These are phyloP conservation scores for Amphiprion clarkii DNA, from an alignment of 2,797 vertebrate genomes.

Conservation along the genomic window DNA sequence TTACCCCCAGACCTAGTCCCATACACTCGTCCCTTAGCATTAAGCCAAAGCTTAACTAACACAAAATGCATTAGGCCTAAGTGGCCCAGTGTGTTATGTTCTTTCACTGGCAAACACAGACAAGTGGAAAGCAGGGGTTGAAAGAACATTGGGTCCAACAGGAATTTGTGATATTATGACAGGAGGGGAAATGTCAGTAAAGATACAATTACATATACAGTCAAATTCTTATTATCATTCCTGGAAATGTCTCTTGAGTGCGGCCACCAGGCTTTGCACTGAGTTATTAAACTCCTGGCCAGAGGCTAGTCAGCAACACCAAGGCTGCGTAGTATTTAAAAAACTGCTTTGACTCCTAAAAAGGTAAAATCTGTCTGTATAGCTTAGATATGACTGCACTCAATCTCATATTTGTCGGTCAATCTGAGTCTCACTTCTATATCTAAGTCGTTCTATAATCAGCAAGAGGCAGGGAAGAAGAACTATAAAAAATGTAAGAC, in stretches of 20 bases:
- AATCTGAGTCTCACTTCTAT: slow-evolving; percentile 77
- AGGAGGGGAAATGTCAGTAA: slow-evolving; percentile 52
- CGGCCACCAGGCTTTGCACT: slow-evolving; percentile 37
- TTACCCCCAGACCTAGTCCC: slow-evolving; percentile 44
- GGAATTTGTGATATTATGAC: slow-evolving; percentile 74
- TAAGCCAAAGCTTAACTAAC: slow-evolving; percentile 40
- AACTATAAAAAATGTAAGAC: not conserved
- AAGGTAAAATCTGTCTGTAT: not conserved
- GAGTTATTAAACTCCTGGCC: slow-evolving; percentile 45
- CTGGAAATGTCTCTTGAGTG: slow-evolving; percentile 62
- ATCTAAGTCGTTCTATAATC: slow-evolving; percentile 64
- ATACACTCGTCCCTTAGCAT: slow-evolving; percentile 44
- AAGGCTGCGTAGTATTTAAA: not conserved
- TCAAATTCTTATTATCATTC: slow-evolving; percentile 75
- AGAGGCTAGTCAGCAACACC: slow-evolving; percentile 18
- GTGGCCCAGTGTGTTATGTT: slow-evolving; percentile 69
- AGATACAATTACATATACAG: slow-evolving; percentile 72
- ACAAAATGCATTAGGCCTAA: slow-evolving; percentile 69
- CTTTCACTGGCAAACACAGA: slow-evolving; percentile 57
- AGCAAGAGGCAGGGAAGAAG: not conserved
- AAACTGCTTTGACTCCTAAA: slow-evolving; percentile 5
- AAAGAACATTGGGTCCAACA: slow-evolving; percentile 33
- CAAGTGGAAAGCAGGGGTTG: slow-evolving; percentile 29
- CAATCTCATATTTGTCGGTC: not conserved
- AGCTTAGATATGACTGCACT: not conserved